Evolutionary conservation across 2,888 invertebrate species (phyloP).

Genomic region (Autographa pulchrina): DNA sequence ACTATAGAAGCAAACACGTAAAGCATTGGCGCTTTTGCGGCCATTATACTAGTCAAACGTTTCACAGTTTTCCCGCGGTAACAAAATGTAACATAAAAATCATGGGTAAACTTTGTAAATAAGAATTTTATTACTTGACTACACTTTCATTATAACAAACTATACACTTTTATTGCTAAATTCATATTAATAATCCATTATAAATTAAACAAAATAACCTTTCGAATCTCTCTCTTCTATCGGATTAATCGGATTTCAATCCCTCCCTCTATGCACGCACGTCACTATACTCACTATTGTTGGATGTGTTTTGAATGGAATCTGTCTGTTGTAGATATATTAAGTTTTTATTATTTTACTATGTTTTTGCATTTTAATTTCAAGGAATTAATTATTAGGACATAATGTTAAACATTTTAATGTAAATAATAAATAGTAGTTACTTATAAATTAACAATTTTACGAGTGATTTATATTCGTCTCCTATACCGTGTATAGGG

Average conservation of each 20-base stretch:
- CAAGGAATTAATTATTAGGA: too few species aligned
- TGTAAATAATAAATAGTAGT: too few species aligned
- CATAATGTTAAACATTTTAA: too few species aligned
- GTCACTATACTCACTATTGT: slow-evolving; percentile 55
- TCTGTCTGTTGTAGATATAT: neutral
- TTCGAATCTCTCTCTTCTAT: slow-evolving; percentile 52
- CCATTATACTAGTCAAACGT: slow-evolving; percentile 88
- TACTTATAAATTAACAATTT: too few species aligned
- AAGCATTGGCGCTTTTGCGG: slow-evolving; percentile 89
- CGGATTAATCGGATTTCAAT: slow-evolving; percentile 52
- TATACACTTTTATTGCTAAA: slow-evolving; percentile 51
- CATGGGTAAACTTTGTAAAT: slow-evolving; percentile 43
- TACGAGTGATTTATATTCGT: too few species aligned
- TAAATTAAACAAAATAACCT: slow-evolving; percentile 60
- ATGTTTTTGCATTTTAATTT: neutral
- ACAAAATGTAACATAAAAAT: slow-evolving; percentile 63
- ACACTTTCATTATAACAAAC: slow-evolving; percentile 51
- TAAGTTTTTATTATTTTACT: neutral
- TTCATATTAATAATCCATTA: slow-evolving; percentile 46
- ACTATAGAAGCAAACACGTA: slow-evolving; percentile 80
- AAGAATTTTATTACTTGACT: slow-evolving; percentile 43
- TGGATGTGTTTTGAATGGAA: slow-evolving; percentile 18
- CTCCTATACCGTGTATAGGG: too few species aligned
- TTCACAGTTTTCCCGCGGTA: slow-evolving; percentile 88
- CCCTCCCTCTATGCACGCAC: slow-evolving; percentile 52